phyloP scores from a whole-genome alignment of 1,140 invertebrate species.

The Doryteuthis pealeii region DNA sequence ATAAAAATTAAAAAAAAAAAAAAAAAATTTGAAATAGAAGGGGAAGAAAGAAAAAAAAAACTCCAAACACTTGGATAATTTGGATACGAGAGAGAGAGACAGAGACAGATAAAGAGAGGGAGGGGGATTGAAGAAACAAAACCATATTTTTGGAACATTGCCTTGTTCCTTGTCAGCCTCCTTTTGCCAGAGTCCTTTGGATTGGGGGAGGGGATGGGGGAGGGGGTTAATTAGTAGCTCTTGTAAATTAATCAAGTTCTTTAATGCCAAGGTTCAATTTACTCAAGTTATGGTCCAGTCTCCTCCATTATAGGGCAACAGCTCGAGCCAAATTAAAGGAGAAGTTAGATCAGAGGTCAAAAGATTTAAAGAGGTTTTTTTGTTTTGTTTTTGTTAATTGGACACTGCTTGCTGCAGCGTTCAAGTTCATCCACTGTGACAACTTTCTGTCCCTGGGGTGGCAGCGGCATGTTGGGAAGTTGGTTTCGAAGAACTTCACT shows the following conservation, averaged over 20 bases:
- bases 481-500: constrained; percentile 81
- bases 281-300: neutral
- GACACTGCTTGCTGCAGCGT: constrained; percentile 29
- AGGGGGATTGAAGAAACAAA: too few species aligned
- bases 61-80: too few species aligned
- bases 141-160: too few species aligned
- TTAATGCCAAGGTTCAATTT: neutral
- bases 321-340: neutral
- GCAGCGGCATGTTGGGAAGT: constrained; percentile 72
- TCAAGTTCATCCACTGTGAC: constrained; percentile 61
- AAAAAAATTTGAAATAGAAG: too few species aligned
- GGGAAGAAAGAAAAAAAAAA: too few species aligned
- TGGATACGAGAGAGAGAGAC: too few species aligned
- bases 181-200: too few species aligned
- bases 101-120: too few species aligned
- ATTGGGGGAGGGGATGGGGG: too few species aligned
- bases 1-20: too few species aligned
- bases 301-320: neutral
- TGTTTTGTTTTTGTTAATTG: neutral
- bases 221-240: too few species aligned
- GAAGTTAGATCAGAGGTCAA: neutral
- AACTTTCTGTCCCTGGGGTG: constrained; percentile 55
- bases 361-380: neutral
- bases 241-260: neutral
- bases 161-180: too few species aligned